phyloP scores from a whole-genome alignment of 2,797 vertebrate genomes.

The Betta splendens region DNA sequence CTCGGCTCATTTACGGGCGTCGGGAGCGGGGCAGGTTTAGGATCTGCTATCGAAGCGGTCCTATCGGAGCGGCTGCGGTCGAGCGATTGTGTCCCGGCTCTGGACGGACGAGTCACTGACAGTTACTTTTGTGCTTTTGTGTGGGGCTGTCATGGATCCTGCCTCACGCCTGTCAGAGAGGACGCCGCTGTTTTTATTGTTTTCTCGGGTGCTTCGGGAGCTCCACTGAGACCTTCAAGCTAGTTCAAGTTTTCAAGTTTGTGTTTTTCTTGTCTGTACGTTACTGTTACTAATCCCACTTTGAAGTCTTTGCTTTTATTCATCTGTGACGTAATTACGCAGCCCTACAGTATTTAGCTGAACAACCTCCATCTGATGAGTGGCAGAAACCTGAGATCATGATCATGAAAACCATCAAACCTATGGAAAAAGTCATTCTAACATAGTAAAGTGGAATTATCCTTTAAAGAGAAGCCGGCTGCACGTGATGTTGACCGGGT shows the following conservation, averaged over 20 bases:
- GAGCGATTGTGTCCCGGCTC: constrained; percentile 58
- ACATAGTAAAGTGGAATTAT: constrained; percentile 14
- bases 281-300: neutral
- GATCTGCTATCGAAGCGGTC: constrained; percentile 67
- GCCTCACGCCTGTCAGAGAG: constrained; percentile 50
- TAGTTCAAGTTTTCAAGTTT: too few relatives aligned
- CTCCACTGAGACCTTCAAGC: constrained; percentile 49
- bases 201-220: constrained; percentile 57
- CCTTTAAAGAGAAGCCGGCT: constrained; percentile 19
- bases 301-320: neutral
- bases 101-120: constrained; percentile 48
- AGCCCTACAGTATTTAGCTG: neutral
- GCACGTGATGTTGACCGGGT: neutral
- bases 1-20: constrained; percentile 53
- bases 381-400: too few relatives aligned
- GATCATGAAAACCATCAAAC: too few relatives aligned
- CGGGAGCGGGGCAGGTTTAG: constrained; percentile 61
- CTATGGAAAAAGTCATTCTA: neutral
- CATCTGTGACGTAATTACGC: neutral
- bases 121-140: constrained; percentile 55
- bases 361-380: neutral
- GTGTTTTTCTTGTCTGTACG: constrained; percentile 29
- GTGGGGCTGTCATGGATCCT: constrained; percentile 70
- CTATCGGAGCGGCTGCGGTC: constrained; percentile 54
- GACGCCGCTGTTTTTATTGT: constrained; percentile 61